Evolutionary conservation across 2,113 vertebrate genomes (phyloP).

Genomic region (Larimichthys polyactis): DNA sequence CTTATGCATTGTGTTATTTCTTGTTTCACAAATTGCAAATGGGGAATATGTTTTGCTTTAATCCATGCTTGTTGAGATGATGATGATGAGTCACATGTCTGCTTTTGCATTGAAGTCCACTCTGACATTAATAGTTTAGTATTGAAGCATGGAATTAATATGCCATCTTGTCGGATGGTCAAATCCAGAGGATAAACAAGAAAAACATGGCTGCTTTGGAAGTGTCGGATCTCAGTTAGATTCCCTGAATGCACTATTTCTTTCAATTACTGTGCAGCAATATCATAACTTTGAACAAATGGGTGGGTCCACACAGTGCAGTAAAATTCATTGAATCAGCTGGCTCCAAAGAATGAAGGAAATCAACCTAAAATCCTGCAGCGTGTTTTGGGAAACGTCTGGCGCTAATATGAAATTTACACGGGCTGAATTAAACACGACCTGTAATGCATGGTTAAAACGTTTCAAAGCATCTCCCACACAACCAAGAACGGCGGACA

Average conservation of each 20-base stretch:
- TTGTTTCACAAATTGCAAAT: too few species aligned
- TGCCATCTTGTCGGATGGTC: too few species aligned
- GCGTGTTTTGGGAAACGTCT: constrained; percentile 1
- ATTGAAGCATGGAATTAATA: neutral
- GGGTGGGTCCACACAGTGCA: neutral
- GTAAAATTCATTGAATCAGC: neutral
- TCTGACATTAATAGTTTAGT: neutral
- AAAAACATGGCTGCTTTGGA: neutral
- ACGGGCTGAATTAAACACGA: neutral
- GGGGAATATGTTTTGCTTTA: too few species aligned
- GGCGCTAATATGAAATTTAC: neutral
- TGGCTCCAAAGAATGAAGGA: neutral
- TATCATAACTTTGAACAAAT: neutral
- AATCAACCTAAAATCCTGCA: too few species aligned
- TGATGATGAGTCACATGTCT: too few species aligned
- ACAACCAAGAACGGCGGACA: neutral
- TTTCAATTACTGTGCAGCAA: neutral
- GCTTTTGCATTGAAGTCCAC: neutral
- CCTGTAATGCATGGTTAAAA: neutral
- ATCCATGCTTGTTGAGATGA: too few species aligned
- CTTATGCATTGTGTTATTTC: too few species aligned
- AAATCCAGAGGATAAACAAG: too few species aligned
- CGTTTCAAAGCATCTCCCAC: neutral
- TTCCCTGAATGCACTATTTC: neutral
- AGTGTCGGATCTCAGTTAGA: neutral